phyloP scores from a whole-genome alignment of 2,113 vertebrate species.

The Ranitomeya imitator region DNA sequence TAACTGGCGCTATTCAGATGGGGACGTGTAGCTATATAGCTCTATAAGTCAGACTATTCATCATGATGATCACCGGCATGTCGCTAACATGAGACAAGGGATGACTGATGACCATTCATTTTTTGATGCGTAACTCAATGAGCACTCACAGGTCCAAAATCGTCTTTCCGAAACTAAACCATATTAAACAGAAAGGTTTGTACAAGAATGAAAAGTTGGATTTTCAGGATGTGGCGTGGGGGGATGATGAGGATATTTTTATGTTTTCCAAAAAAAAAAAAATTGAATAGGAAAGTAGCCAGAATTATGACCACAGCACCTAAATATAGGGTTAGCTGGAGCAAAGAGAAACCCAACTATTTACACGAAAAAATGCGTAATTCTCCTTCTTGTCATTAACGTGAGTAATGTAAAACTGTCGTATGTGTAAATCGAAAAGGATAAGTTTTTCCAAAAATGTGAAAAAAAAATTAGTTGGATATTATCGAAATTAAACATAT shows the following conservation, averaged over 20 bases:
- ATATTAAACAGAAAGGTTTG: neutral
- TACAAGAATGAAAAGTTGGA: neutral
- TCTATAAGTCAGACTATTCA: neutral
- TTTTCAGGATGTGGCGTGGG: slow-evolving; percentile 15
- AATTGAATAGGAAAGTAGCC: neutral
- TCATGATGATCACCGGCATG: neutral
- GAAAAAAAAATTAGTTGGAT: neutral
- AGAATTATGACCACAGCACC: neutral
- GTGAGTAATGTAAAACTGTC: neutral
- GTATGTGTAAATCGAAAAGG: neutral
- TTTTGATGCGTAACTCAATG: neutral
- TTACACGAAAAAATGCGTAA: neutral
- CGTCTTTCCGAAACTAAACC: neutral
- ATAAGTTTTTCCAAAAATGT: neutral
- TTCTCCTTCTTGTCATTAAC: neutral
- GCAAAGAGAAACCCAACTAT: slow-evolving; percentile 10
- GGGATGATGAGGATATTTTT: neutral
- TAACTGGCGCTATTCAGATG: neutral
- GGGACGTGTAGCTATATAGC: no score
- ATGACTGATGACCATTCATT: neutral
- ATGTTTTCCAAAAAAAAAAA: no score
- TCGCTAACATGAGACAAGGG: neutral
- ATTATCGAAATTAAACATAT: no score
- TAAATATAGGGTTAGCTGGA: slow-evolving; percentile 11
- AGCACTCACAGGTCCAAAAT: neutral